Evolutionary conservation across 2,113 vertebrate genomes (phyloP).

Genomic region (Lipophrys pholis): DNA sequence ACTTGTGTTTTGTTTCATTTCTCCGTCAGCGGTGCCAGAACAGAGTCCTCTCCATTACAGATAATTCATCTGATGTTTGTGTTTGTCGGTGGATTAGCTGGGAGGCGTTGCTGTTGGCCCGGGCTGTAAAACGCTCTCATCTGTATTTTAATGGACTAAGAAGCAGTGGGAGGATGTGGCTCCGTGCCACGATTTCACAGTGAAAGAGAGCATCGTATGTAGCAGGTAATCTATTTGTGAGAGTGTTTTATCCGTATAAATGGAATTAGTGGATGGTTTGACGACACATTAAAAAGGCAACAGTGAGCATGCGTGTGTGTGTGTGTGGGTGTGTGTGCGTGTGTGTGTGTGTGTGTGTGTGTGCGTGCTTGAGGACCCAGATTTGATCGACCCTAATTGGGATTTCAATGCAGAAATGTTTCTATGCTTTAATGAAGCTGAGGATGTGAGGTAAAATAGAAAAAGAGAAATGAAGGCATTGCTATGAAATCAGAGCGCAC

Average conservation of each 20-base stretch:
- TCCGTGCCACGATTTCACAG: conserved; percentile 79
- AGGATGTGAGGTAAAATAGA: conserved; percentile 40
- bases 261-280: conserved; percentile 81
- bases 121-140: conserved; percentile 81
- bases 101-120: conserved; percentile 81
- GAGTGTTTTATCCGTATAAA: conserved; percentile 82
- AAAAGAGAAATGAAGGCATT: conserved; percentile 37
- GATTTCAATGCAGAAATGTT: conserved; percentile 57
- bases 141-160: conserved; percentile 85
- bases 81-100: conserved; percentile 82
- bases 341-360: conserved; percentile 19
- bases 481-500: conserved; percentile 47
- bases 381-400: conserved; percentile 74
- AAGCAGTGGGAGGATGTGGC: conserved; percentile 83
- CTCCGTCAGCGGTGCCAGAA: conserved; percentile 80
- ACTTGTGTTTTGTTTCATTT: conserved; percentile 81
- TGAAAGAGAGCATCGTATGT: conserved; percentile 82
- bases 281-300: conserved; percentile 76
- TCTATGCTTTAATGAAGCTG: conserved; percentile 54
- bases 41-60: conserved; percentile 82
- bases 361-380: conserved; percentile 47
- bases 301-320: conserved; percentile 21
- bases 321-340: neutral
- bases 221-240: conserved; percentile 85
- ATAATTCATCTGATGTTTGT: conserved; percentile 85